These are phyloP conservation scores for Notechis scutatus DNA, from an alignment of 2,113 vertebrate genomes.

Conservation along the genomic window DNA sequence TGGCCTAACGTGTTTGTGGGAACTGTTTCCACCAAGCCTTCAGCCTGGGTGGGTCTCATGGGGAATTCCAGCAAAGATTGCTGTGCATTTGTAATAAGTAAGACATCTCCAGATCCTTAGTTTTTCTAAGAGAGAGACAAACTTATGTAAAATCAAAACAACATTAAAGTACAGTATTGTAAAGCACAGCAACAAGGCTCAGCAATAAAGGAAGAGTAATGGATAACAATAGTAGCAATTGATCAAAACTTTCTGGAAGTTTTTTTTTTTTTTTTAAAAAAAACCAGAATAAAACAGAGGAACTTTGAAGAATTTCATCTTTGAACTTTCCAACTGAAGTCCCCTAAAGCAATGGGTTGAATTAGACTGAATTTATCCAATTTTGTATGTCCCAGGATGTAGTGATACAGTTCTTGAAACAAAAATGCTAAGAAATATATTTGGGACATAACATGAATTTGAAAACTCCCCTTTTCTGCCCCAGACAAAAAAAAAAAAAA, in stretches of 20 bases:
- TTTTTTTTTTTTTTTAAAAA: neutral
- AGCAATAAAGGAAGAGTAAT: neutral
- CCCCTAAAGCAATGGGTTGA: neutral
- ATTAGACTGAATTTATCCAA: neutral
- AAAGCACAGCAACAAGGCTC: no score
- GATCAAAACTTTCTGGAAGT: neutral
- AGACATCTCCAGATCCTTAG: neutral
- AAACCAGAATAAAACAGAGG: neutral
- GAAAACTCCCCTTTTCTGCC: neutral
- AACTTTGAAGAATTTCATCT: neutral
- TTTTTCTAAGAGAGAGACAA: neutral
- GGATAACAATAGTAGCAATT: neutral
- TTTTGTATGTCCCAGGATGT: neutral
- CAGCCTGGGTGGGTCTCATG: neutral
- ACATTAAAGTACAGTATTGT: no score
- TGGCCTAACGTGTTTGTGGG: neutral
- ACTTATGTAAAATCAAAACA: neutral
- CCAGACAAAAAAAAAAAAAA: no score
- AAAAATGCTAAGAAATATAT: neutral
- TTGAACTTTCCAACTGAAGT: neutral
- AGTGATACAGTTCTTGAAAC: neutral
- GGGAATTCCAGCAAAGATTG: neutral
- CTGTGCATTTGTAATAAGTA: neutral
- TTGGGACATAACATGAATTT: neutral
- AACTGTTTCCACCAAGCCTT: neutral